phyloP scores from a whole-genome alignment of 2,797 vertebrate species.

The Sebastes itinus region DNA sequence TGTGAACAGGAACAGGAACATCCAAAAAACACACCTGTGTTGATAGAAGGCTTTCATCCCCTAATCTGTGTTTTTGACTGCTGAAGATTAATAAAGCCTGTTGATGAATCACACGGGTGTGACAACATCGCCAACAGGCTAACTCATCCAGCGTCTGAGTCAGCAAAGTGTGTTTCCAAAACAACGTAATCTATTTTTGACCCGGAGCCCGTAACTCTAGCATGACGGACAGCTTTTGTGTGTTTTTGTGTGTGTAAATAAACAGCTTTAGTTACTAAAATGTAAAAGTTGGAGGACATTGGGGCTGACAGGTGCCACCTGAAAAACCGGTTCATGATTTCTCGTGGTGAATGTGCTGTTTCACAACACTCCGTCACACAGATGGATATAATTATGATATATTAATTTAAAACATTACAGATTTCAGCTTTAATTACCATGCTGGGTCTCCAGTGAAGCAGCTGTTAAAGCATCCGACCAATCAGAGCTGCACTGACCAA shows the following conservation, averaged over 20 bases:
- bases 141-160: constrained; percentile 25
- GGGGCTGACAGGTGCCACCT: background rate
- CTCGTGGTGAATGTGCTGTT: background rate
- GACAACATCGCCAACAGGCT: background rate
- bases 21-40: background rate
- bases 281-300: background rate
- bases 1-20: background rate
- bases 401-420: background rate
- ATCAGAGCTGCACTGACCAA: constrained; percentile 8
- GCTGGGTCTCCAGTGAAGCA: background rate
- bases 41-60: background rate
- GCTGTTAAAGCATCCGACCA: background rate
- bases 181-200: constrained; percentile 33
- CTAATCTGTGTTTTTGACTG: background rate
- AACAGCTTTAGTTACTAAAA: background rate
- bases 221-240: background rate
- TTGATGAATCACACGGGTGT: constrained; percentile 23
- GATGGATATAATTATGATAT: background rate
- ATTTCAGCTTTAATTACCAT: constrained; percentile 20
- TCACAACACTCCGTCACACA: background rate
- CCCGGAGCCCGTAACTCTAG: background rate
- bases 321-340: background rate
- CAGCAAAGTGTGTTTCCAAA: constrained; percentile 57
- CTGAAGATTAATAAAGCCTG: constrained; percentile 1
- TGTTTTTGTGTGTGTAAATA: background rate